Base-by-base conservation (phyloP, 2,113 vertebrate genomes). In the Xerus inauris region DNA sequence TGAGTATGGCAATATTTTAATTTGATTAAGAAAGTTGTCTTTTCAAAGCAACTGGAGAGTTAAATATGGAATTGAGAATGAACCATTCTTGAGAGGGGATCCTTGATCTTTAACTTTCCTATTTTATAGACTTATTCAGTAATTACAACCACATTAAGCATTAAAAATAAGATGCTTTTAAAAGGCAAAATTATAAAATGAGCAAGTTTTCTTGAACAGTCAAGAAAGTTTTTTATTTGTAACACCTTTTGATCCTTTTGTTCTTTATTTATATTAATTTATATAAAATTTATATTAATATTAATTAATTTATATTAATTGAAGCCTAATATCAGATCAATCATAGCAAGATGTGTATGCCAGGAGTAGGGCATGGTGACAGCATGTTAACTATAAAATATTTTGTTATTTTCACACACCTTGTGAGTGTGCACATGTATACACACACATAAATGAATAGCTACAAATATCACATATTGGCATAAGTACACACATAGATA, bases 1-100 rank as follows among this genome's bases (percentile, higher is more conserved):
- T 45, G 57, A 79, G 0, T 76, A 51, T 75, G n/a, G 42, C 14
- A 81, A 79, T 35, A 89, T 38, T 77, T 88, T 94, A 92, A 90
- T 98, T 86, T 95, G 72, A 87, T 97, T 88, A 87, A 86, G 7
- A 40, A 90, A 35, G 28, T 19, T 59, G 47, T 82, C 47, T 91
- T 90, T 83, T 87, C 8, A 75, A 75, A 91, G 59, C 30, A 86
- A 62, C 49, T 69, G 62, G 89, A 83, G 54, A 95, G 24, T 92
- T 88, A 94, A 95, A 86, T 93, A 81, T 32, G 9, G 26, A 86
- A 82, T 79, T 91, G 49, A 94, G 86, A 49, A 96, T 59, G 64
- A 86, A 79, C 0, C 26, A 59, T 30, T 89, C 7, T 94, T 71
- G 45, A 91, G 91, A 90, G 10, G 79, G 42, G 89, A 75, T 75